Percentiles rank a stretch among this genome's conserved stretches.
phyloP scores from a whole-genome alignment of 2,113 vertebrate genomes.

The Megaceryle torquata region DNA sequence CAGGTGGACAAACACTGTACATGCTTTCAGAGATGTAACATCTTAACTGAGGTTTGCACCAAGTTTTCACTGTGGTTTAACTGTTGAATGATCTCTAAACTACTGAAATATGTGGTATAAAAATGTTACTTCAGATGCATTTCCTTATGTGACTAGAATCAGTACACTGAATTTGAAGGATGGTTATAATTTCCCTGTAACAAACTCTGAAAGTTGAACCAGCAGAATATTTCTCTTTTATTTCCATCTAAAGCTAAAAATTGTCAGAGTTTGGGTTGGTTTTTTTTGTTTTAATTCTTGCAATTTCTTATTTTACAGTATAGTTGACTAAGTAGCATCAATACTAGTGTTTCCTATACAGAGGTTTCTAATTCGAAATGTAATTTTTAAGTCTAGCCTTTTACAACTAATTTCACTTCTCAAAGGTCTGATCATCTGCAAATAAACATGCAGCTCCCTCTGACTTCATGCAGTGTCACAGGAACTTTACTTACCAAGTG shows the following conservation, averaged over 20 bases:
- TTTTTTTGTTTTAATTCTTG: neutral
- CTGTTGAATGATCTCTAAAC: neutral
- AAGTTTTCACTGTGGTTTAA: neutral
- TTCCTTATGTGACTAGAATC: neutral
- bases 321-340: neutral
- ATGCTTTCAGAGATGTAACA: neutral
- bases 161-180: neutral
- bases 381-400: neutral
- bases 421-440: neutral
- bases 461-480: conserved; percentile 24
- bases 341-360: neutral
- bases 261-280: neutral
- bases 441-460: neutral
- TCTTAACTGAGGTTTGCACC: neutral
- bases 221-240: neutral
- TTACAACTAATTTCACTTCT: neutral
- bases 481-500: conserved; percentile 36
- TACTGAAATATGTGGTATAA: neutral
- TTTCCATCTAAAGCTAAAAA: neutral
- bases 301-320: neutral
- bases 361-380: neutral
- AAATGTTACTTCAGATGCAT: neutral
- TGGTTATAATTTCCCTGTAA: neutral
- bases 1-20: neutral
- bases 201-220: neutral